A percentile compares a stretch with the other conserved stretches of the same genome.
These are phyloP conservation scores for Volucella inflata DNA, from an alignment of 2,888 invertebrate genomes.

Conservation along the genomic window DNA sequence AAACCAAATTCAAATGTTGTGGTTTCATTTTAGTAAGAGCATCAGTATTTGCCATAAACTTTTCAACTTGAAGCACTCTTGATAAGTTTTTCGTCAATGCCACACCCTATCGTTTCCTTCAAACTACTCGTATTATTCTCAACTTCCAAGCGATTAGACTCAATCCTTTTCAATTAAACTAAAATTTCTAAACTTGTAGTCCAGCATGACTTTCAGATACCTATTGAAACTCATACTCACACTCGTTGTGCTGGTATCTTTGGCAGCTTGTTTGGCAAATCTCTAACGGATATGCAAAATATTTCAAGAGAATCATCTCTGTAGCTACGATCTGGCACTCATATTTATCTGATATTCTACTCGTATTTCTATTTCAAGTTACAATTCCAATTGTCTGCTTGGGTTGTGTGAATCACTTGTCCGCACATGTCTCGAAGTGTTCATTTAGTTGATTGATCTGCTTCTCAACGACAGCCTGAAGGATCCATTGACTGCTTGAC, in stretches of 20 bases:
- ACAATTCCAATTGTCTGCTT: not conserved
- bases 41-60: no score
- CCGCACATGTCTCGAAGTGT: slow-evolving; percentile 32
- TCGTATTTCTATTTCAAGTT: slow-evolving; percentile 34
- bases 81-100: no score
- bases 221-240: no score
- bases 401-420: slow-evolving; percentile 16
- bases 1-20: no score
- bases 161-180: no score
- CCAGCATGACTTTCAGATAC: no score
- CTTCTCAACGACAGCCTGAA: slow-evolving; percentile 18
- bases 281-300: not conserved
- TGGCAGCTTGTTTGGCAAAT: not conserved
- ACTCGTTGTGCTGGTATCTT: not conserved
- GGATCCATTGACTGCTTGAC: slow-evolving; percentile 49
- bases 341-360: slow-evolving; percentile 35
- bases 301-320: not conserved
- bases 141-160: no score
- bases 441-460: slow-evolving; percentile 60
- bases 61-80: no score
- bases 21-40: no score
- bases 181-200: no score
- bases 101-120: no score
- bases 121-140: no score
- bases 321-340: not conserved